Evolutionary conservation across 2,797 vertebrate genomes (phyloP).

Genomic region (Spea hammondii): DNA sequence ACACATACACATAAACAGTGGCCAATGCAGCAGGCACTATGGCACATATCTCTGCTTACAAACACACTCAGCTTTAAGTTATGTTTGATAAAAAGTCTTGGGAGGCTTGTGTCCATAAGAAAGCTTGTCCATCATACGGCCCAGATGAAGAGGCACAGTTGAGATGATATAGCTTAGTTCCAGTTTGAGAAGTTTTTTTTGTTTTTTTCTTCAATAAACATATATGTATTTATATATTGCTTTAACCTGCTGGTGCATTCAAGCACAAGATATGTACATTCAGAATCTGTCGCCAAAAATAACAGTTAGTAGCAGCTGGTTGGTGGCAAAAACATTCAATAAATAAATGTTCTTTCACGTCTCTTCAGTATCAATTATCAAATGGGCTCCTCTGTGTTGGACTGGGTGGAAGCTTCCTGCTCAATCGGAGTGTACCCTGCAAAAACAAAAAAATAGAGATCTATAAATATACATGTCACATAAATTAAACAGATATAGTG

Average conservation of each 20-base stretch:
- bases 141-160: constrained; percentile 32
- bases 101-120: neutral
- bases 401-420: constrained; percentile 88
- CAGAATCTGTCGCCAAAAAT: constrained; percentile 76
- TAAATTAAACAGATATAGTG: too few relatives aligned
- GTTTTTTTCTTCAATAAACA: constrained; percentile 29
- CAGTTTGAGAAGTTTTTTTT: constrained; percentile 31
- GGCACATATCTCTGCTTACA: constrained; percentile 28
- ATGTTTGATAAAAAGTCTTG: constrained; percentile 3
- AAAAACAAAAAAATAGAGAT: neutral
- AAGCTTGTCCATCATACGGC: constrained; percentile 4
- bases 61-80: neutral
- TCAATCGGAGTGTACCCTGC: constrained; percentile 88
- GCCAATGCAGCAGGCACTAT: constrained; percentile 47
- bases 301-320: constrained; percentile 85
- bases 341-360: neutral
- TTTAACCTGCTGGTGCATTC: constrained; percentile 72
- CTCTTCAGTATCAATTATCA: constrained; percentile 64
- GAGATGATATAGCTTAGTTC: constrained; percentile 50
- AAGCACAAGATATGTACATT: constrained; percentile 76
- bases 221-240: constrained; percentile 44
- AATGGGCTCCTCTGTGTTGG: constrained; percentile 83
- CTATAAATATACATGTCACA: too few relatives aligned
- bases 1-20: neutral
- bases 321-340: constrained; percentile 46